Evolutionary conservation across 2,113 vertebrate genomes (phyloP).

Genomic region (Donacobius atricapilla): DNA sequence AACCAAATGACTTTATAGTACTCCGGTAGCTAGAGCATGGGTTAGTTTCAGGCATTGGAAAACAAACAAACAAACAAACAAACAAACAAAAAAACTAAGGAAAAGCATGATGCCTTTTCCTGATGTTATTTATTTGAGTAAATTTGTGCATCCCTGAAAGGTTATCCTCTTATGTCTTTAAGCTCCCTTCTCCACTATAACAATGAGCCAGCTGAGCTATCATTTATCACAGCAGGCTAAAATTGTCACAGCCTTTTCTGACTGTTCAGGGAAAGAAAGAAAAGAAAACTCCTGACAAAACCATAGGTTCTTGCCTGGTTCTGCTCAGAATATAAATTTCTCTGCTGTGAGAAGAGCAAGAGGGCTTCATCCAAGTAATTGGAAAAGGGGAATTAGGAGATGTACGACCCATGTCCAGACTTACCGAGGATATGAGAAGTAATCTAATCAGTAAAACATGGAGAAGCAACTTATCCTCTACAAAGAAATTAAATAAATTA

Average conservation of each 20-base stretch:
- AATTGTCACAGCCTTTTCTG: not conserved
- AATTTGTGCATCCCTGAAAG: not conserved
- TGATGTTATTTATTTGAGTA: conserved; percentile 21
- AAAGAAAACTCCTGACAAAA: not conserved
- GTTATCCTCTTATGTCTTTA: not conserved
- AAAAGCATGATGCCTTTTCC: not conserved
- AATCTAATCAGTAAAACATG: not conserved
- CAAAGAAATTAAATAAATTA: not conserved
- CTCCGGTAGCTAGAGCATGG: not conserved
- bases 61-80: no score
- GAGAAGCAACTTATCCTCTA: not conserved
- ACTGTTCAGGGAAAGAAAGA: not conserved
- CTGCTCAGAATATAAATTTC: not conserved
- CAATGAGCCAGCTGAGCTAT: not conserved
- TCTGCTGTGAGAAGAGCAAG: not conserved
- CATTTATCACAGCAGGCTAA: conserved; percentile 6
- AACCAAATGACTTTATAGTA: not conserved
- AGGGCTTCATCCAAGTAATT: not conserved
- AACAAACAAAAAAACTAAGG: not conserved
- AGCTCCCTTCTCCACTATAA: not conserved
- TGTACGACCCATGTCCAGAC: not conserved
- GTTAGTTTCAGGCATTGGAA: not conserved
- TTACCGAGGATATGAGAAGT: not conserved
- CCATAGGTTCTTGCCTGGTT: not conserved
- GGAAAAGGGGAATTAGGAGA: not conserved